phyloP scores from a whole-genome alignment of 2,797 vertebrate genomes.

The Parauchenoglanis ngamensis region DNA sequence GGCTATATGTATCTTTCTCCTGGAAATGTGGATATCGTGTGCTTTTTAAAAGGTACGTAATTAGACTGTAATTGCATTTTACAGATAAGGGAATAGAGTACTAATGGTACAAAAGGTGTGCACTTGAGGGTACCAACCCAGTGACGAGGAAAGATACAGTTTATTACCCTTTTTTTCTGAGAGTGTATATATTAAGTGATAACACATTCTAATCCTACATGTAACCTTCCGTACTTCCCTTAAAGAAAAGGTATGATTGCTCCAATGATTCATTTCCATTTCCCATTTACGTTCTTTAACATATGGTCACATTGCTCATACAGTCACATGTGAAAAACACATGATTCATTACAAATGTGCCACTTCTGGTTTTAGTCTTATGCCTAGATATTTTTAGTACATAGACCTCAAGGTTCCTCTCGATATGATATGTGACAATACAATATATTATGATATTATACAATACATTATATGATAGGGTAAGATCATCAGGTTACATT shows the following conservation, averaged over 20 bases:
- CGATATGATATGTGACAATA: too few relatives aligned
- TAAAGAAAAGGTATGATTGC: not conserved
- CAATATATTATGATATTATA: too few relatives aligned
- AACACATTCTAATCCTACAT: not conserved
- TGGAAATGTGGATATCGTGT: not conserved
- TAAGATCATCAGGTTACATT: too few relatives aligned
- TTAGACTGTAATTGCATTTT: not conserved
- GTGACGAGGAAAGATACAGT: not conserved
- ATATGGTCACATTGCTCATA: not conserved
- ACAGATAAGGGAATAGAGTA: not conserved
- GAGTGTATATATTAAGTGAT: not conserved
- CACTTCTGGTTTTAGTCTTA: too few relatives aligned
- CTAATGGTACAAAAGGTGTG: not conserved
- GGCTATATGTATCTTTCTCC: not conserved
- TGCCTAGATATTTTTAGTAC: too few relatives aligned
- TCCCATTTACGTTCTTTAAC: not conserved
- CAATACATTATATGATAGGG: too few relatives aligned
- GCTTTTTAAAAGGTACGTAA: not conserved
- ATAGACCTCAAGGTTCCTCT: too few relatives aligned
- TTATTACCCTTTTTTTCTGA: not conserved
- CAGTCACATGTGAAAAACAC: not conserved
- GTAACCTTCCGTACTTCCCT: not conserved
- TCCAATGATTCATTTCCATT: not conserved
- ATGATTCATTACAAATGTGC: not conserved
- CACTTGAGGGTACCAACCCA: not conserved